These are phyloP conservation scores for Sialia sialis DNA, from an alignment of 2,113 vertebrate species.

Conservation along the genomic window DNA sequence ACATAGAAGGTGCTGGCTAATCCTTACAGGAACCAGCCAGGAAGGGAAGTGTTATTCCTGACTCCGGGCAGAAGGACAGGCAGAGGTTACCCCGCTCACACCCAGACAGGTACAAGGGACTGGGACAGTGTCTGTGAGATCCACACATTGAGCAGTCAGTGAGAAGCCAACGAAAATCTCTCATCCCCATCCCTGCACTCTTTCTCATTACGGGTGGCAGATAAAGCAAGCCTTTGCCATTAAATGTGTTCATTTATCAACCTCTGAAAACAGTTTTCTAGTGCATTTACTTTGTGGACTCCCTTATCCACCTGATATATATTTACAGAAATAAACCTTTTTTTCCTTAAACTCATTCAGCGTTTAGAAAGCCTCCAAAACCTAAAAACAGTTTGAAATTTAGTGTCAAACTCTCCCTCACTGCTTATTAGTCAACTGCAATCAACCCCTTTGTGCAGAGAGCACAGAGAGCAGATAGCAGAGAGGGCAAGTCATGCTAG, in stretches of 20 bases:
- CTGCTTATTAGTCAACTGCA: not conserved
- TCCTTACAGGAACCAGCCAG: not conserved
- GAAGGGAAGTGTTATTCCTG: not conserved
- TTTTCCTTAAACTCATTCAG: not conserved
- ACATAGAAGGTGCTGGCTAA: not conserved
- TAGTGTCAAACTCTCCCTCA: not conserved
- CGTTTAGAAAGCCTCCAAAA: not conserved
- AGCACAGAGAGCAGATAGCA: not conserved
- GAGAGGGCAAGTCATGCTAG: not conserved
- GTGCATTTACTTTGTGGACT: not conserved
- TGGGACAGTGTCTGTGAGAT: not conserved
- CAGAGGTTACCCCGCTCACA: not conserved
- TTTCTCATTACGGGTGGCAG: not conserved
- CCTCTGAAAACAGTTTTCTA: not conserved
- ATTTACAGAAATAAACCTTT: not conserved
- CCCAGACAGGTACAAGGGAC: not conserved
- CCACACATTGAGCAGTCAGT: not conserved
- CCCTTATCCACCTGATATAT: not conserved
- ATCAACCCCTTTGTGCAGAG: not conserved
- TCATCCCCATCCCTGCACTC: not conserved
- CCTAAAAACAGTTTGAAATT: not conserved
- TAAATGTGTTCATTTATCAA: not conserved
- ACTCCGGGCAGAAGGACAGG: not conserved
- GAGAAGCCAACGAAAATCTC: not conserved
- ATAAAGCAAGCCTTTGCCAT: not conserved